These are phyloP conservation scores for Smittia aterrima DNA, from an alignment of 2,888 invertebrate species.

Conservation along the genomic window DNA sequence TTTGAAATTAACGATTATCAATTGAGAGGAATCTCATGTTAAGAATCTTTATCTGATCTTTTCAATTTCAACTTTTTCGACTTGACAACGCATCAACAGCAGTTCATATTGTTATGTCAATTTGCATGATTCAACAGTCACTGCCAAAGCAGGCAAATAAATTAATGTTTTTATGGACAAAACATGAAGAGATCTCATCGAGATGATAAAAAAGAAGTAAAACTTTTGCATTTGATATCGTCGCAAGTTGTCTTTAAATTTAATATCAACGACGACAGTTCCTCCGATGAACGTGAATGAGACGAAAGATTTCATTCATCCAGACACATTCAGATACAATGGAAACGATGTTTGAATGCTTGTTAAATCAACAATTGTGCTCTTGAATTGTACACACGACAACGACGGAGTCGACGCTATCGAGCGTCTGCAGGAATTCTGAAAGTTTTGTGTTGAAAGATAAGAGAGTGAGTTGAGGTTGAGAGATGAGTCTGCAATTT, in stretches of 20 bases:
- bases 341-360: background rate
- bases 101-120: conserved; percentile 18
- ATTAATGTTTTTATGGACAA: conserved; percentile 17
- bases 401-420: background rate
- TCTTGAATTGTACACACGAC: background rate
- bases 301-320: background rate
- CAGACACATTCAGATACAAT: no score
- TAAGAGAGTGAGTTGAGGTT: background rate
- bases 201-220: background rate
- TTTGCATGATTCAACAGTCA: conserved; percentile 22
- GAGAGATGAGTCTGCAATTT: conserved; percentile 11
- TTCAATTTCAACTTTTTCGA: background rate
- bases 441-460: conserved; percentile 17
- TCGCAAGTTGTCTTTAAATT: background rate
- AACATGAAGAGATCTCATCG: conserved; percentile 1
- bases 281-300: background rate
- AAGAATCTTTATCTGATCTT: conserved; percentile 7
- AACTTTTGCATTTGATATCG: conserved; percentile 20
- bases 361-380: conserved; percentile 6
- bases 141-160: conserved; percentile 14
- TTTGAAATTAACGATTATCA: background rate
- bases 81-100: conserved; percentile 1
- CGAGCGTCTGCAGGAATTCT: background rate
- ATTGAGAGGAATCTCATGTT: conserved; percentile 13
- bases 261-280: background rate